Base-by-base conservation (phyloP, 2,888 invertebrate species). In the Cloeon dipterum region DNA sequence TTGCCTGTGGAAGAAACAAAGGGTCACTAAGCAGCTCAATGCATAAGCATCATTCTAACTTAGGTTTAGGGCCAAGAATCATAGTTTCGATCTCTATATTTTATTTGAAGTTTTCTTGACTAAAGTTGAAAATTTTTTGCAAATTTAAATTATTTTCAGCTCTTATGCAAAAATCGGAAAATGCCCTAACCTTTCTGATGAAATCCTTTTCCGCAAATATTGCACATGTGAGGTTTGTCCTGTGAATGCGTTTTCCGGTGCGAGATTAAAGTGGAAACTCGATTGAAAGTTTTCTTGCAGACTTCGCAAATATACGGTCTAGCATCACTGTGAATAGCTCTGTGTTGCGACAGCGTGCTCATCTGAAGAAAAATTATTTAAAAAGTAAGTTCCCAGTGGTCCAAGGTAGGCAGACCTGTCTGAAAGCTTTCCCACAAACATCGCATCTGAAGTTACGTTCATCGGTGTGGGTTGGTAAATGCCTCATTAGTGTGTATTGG, bases 251-350 rank as follows among this genome's bases (percentile, higher is more conserved):
- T 78, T 59, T 77, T 78, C 42, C 74, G 66, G 47, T 79, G 78
- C 10, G 77, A 77, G 50, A 78, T 78, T 42, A 79, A 57, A n/a
- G 78, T 77, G 8, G 77, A 78, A 3, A 75, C 73, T 36, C 78
- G 66, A 55, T 77, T 78, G 54, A 78, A 79, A 3, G 74, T 74
- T 54, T 79, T 78, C 46, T 68, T 65, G 55, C 78, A 79, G 7
- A 69, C 64, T 57, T 74, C 74, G 49, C 78, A 79, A 35, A 70
- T 59, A 48, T 75, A 75, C 1, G 77, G 77, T 32, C 77, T 58
- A 25, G 70, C 73, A 25, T 70, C 65, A n/a, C 75, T 76, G 50
- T 78, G 78, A 47, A 76, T 77, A n/a, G 76, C 75, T 35, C 70
- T 65, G 48, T 79, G 78, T 48, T 78, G 78, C 44, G 72, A 73